A percentile compares a stretch with the other conserved stretches of the same genome.
Evolutionary conservation across 2,888 invertebrate genomes (phyloP).

Genomic region (Hermaeophaga mercurialis): DNA sequence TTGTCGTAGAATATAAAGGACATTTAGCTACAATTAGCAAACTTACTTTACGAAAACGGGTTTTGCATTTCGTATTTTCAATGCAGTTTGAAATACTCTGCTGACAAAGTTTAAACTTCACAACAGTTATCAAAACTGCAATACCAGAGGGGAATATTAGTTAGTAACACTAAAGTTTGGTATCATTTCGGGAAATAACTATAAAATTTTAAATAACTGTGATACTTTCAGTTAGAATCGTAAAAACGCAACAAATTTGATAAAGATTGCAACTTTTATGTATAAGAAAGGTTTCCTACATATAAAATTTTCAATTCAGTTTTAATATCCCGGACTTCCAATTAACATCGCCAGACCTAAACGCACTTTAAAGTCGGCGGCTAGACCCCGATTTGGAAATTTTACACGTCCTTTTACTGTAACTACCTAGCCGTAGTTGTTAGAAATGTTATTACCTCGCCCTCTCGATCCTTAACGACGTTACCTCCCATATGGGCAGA

Average conservation of each 20-base stretch:
- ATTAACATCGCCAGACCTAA: neutral
- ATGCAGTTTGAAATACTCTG: conserved; percentile 1
- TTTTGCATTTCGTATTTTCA: conserved; percentile 18
- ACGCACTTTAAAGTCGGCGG: neutral
- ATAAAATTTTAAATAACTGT: no score
- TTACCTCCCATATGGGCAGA: conserved; percentile 37
- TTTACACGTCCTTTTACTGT: conserved; percentile 35
- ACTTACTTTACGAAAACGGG: conserved; percentile 14
- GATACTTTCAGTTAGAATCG: no score
- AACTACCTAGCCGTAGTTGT: conserved; percentile 44
- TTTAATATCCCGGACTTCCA: neutral
- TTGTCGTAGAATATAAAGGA: conserved; percentile 13
- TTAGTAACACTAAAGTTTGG: neutral
- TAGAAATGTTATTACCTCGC: conserved; percentile 42
- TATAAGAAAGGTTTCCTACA: neutral
- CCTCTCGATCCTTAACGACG: conserved; percentile 41
- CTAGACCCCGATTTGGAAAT: conserved; percentile 9
- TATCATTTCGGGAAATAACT: no score
- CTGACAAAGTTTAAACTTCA: conserved; percentile 18
- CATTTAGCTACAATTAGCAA: conserved; percentile 18
- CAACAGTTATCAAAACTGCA: conserved; percentile 17
- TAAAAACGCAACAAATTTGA: no score
- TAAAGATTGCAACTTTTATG: no score
- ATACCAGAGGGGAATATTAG: neutral
- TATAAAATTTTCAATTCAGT: neutral